phyloP scores from a whole-genome alignment of 2,797 vertebrate species.

The Silurus aristotelis region DNA sequence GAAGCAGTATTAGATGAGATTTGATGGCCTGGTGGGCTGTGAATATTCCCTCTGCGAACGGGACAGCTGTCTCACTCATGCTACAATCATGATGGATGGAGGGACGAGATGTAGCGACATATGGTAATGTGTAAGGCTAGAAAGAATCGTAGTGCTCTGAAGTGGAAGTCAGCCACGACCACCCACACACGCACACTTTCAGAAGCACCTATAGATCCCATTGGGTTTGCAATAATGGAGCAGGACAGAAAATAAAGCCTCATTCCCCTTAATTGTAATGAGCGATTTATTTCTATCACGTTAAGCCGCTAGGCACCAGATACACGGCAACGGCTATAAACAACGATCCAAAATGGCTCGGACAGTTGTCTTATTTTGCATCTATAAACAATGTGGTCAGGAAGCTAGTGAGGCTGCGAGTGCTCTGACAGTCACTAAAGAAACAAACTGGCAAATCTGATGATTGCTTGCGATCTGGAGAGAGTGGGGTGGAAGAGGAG shows the following conservation, averaged over 20 bases:
- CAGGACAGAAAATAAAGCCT: constrained; percentile 56
- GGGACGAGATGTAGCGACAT: constrained; percentile 66
- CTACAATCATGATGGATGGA: constrained; percentile 76
- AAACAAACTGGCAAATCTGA: constrained; percentile 69
- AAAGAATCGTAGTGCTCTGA: constrained; percentile 12
- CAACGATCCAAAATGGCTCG: constrained; percentile 46
- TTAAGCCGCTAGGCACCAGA: constrained; percentile 1
- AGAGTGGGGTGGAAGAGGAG: constrained; percentile 44
- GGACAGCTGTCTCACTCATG: constrained; percentile 74
- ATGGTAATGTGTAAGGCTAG: constrained; percentile 69
- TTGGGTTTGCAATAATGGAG: constrained; percentile 40
- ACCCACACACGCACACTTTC: constrained; percentile 1
- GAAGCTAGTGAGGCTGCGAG: constrained; percentile 20
- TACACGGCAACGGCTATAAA: constrained; percentile 1
- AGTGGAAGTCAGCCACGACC: constrained; percentile 24
- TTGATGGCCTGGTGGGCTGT: constrained; percentile 79
- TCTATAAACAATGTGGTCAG: constrained; percentile 37
- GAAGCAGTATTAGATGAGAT: constrained; percentile 73
- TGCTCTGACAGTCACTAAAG: constrained; percentile 35
- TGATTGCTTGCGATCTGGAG: constrained; percentile 63
- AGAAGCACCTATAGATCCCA: constrained; percentile 29
- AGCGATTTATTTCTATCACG: constrained; percentile 36
- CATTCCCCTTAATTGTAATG: constrained; percentile 50
- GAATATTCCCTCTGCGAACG: constrained; percentile 69
- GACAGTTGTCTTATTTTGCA: constrained; percentile 49